Conservation (phyloP, 2,797 vertebrate species). For the Crenichthys baileyi region DNA sequence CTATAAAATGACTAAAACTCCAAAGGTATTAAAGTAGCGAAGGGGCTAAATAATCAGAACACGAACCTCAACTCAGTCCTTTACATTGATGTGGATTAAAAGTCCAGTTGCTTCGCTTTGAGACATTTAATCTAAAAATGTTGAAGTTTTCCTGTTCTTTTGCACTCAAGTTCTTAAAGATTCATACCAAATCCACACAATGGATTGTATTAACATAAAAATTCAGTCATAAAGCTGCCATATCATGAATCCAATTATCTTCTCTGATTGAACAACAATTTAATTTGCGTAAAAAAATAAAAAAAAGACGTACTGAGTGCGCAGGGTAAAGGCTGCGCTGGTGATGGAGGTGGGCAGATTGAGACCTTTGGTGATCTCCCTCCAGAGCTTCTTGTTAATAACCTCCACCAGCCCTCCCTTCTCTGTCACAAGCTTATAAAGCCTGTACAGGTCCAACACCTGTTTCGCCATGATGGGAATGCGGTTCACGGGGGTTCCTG, state of each 20-base stretch:
- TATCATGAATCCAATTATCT: neutral
- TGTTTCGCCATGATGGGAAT: constrained; percentile 99
- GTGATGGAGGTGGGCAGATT: constrained; percentile 98
- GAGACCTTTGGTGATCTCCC: constrained; percentile 97
- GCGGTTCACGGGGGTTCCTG: constrained; percentile 95
- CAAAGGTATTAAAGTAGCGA: no score
- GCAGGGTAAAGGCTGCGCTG: constrained; percentile 97
- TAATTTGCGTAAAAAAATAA: neutral
- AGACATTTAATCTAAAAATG: no score
- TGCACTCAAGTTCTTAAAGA: no score
- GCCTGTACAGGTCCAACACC: constrained; percentile 93
- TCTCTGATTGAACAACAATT: neutral
- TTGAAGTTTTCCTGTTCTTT: no score
- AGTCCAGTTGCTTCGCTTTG: no score
- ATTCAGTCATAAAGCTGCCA: neutral
- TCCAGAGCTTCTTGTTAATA: constrained; percentile 99
- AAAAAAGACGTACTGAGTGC: constrained; percentile 90
- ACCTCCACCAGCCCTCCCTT: constrained; percentile 98
- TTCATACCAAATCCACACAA: no score
- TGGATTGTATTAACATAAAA: neutral
- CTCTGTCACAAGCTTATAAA: constrained; percentile 94
- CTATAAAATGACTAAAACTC: no score
- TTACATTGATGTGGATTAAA: no score
- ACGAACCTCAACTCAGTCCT: no score
- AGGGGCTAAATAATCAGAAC: no score